phyloP scores from a whole-genome alignment of 2,113 vertebrate genomes.

The Nannobrachium achirus region DNA sequence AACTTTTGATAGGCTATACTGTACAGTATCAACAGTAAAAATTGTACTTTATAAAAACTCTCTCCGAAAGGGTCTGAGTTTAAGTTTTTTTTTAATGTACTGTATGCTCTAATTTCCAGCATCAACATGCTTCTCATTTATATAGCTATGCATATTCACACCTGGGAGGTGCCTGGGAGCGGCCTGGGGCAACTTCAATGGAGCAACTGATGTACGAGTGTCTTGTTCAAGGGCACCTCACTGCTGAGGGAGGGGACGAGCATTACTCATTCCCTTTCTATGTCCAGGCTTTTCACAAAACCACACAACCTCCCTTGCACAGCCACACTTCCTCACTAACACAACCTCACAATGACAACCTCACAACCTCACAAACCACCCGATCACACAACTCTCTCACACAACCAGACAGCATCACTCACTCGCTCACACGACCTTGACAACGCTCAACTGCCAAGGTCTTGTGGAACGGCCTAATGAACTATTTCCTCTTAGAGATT shows the following conservation, averaged over 20 bases:
- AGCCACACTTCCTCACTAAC: too few species aligned
- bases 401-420: neutral
- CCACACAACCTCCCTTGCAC: too few species aligned
- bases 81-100: slow-evolving; percentile 39
- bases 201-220: neutral
- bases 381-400: too few species aligned
- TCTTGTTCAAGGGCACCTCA: neutral
- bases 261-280: neutral
- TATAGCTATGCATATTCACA: neutral
- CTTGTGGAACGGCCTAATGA: neutral
- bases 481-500: slow-evolving; percentile 9
- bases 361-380: too few species aligned
- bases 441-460: slow-evolving; percentile 1
- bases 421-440: neutral
- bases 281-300: too few species aligned
- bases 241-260: neutral
- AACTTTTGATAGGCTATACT: too few species aligned
- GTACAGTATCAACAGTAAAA: too few species aligned
- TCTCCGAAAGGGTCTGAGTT: slow-evolving; percentile 25
- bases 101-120: slow-evolving; percentile 31
- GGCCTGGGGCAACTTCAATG: neutral
- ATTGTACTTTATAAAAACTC: slow-evolving; percentile 6
- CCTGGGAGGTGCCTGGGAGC: neutral
- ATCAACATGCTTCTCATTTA: neutral
- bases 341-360: too few species aligned